phyloP scores from a whole-genome alignment of 2,888 invertebrate genomes.

The Cephus runcator region DNA sequence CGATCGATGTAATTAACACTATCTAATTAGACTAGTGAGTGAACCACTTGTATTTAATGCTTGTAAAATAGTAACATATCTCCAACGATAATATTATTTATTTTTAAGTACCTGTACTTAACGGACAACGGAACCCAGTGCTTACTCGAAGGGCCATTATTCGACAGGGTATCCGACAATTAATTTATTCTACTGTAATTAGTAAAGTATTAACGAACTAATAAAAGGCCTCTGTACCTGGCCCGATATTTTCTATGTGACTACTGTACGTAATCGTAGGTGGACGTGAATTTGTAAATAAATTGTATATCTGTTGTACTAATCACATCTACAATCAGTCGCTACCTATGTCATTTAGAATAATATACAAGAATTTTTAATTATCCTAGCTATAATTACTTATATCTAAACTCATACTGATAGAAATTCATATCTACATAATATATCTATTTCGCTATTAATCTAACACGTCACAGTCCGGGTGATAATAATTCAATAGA shows the following conservation, averaged over 20 bases:
- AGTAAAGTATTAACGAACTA: not conserved
- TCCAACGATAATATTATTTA: conserved; percentile 48
- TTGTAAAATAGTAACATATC: conserved; percentile 44
- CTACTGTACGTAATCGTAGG: conserved; percentile 25
- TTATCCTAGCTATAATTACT: not conserved
- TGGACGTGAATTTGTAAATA: conserved; percentile 51
- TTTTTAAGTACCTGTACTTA: conserved; percentile 36
- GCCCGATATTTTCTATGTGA: not conserved
- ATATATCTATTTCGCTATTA: not conserved
- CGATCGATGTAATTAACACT: conserved; percentile 26
- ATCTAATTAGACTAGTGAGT: conserved; percentile 21
- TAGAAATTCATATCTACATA: not conserved
- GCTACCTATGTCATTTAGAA: not conserved
- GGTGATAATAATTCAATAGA: not conserved
- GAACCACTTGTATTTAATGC: conserved; percentile 30
- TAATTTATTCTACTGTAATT: conserved; percentile 31
- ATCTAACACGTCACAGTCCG: not conserved
- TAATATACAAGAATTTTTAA: too few relatives aligned
- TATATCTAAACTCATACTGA: not conserved
- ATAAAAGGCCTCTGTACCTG: not conserved
- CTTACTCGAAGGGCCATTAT: conserved; percentile 5
- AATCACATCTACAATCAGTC: not conserved
- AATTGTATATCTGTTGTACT: conserved; percentile 52
- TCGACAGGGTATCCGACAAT: conserved; percentile 13
- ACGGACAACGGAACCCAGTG: conserved; percentile 9